A percentile compares a stretch with the other conserved stretches of the same genome.
Evolutionary conservation across 1,140 invertebrate genomes (phyloP).

Genomic region (Drosophila nebulosa): DNA sequence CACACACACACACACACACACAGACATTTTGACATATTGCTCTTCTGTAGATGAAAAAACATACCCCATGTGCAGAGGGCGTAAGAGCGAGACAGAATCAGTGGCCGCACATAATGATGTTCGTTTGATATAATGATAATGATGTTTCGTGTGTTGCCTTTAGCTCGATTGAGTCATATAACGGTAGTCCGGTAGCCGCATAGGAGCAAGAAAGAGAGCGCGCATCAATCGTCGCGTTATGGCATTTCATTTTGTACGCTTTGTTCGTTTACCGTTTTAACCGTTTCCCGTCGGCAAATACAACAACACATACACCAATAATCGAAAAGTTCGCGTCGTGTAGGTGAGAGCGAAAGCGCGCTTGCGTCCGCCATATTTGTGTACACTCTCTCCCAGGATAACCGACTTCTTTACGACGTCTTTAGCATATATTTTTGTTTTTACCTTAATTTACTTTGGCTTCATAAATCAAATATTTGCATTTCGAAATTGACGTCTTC

Average conservation of each 20-base stretch:
- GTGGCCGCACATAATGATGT: conserved; percentile 22
- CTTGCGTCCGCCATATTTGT: conserved; percentile 32
- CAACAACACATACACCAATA: background rate
- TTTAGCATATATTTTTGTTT: conserved; percentile 50
- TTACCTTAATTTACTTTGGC: conserved; percentile 73
- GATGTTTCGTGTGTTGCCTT: conserved; percentile 34
- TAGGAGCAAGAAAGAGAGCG: conserved; percentile 63
- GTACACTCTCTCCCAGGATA: conserved; percentile 16
- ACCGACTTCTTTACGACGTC: conserved; percentile 25
- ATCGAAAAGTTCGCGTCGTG: conserved; percentile 13
- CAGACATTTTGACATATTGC: conserved; percentile 33
- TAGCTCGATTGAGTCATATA: conserved; percentile 26
- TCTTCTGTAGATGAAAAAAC: conserved; percentile 12
- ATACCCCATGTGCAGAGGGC: conserved; percentile 33
- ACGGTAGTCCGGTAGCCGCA: conserved; percentile 39
- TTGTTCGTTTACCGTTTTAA: conserved; percentile 11
- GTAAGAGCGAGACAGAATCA: conserved; percentile 29
- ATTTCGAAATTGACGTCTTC: conserved; percentile 80
- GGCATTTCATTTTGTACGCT: conserved; percentile 32
- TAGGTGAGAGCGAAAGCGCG: conserved; percentile 28
- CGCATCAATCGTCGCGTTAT: conserved; percentile 31
- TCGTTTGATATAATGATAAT: conserved; percentile 52
- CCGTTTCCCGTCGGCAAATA: conserved; percentile 41
- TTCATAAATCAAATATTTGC: conserved; percentile 80
- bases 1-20: background rate